Percentiles rank a stretch among this genome's conserved stretches.
Evolutionary conservation across 2,888 invertebrate genomes (phyloP).

Genomic region (Salticus scenicus): DNA sequence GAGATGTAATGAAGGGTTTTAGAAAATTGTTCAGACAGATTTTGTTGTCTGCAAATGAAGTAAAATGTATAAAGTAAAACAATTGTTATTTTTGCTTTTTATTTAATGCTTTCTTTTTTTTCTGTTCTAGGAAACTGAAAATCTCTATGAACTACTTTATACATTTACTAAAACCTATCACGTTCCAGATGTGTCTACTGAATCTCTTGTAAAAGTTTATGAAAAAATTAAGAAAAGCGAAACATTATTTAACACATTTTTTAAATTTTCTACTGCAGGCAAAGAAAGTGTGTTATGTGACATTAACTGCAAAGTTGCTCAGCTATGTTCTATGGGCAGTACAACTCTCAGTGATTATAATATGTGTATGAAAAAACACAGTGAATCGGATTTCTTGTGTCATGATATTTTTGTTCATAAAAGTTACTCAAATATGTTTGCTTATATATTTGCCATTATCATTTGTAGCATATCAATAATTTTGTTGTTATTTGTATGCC

Average conservation of each 20-base stretch:
- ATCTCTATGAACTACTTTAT: slow-evolving; percentile 43
- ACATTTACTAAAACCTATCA: slow-evolving; percentile 40
- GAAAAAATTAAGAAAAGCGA: slow-evolving; percentile 24
- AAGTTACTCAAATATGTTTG: not conserved
- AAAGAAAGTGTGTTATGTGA: slow-evolving; percentile 34
- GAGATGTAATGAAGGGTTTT: too few species aligned
- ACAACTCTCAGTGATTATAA: slow-evolving; percentile 34
- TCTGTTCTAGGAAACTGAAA: slow-evolving; percentile 15
- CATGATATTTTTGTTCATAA: not conserved
- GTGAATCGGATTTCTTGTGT: not conserved
- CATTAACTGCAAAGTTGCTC: slow-evolving; percentile 25
- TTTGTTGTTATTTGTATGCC: not conserved
- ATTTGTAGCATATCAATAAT: not conserved
- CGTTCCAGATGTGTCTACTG: slow-evolving; percentile 48
- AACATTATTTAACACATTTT: slow-evolving; percentile 32
- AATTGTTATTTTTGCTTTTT: too few species aligned
- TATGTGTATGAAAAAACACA: slow-evolving; percentile 22
- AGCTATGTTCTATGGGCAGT: slow-evolving; percentile 41
- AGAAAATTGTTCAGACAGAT: too few species aligned
- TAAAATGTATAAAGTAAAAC: too few species aligned
- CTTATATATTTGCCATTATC: not conserved
- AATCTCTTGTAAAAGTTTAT: slow-evolving; percentile 41
- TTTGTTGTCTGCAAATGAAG: too few species aligned
- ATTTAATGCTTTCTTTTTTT: not conserved
- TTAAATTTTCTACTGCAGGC: slow-evolving; percentile 38